Evolutionary conservation across 2,888 invertebrate species (phyloP).

Genomic region (Eupithecia exiguata): DNA sequence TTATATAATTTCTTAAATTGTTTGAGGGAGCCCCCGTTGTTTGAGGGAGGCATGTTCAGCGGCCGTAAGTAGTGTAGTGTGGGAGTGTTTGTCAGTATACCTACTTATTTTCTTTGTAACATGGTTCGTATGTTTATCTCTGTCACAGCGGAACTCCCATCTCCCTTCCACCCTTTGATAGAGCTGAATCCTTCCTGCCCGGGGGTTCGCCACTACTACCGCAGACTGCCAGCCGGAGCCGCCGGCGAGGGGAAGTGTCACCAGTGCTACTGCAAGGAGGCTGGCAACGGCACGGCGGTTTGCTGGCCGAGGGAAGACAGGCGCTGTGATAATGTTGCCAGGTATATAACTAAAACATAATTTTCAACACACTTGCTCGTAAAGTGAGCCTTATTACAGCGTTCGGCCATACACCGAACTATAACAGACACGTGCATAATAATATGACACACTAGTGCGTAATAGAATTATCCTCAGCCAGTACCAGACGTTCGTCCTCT

Average conservation of each 20-base stretch:
- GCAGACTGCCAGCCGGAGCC: not conserved
- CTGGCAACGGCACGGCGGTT: conserved; percentile 43
- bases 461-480: no score
- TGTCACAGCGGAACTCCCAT: not conserved
- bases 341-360: conserved; percentile 17
- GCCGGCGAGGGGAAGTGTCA: not conserved
- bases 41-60: no score
- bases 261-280: not conserved
- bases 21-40: no score
- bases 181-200: not conserved
- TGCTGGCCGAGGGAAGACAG: conserved; percentile 63
- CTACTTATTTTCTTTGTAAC: not conserved
- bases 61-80: no score
- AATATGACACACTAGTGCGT: no score
- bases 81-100: not conserved
- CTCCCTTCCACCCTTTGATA: not conserved
- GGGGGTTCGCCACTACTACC: not conserved
- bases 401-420: no score
- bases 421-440: no score
- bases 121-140: not conserved
- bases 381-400: no score
- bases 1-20: no score
- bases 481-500: no score
- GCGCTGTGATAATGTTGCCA: conserved; percentile 55
- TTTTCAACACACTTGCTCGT: no score